These are phyloP conservation scores for Caligus rogercresseyi DNA, from an alignment of 1,140 invertebrate genomes.

Conservation along the genomic window DNA sequence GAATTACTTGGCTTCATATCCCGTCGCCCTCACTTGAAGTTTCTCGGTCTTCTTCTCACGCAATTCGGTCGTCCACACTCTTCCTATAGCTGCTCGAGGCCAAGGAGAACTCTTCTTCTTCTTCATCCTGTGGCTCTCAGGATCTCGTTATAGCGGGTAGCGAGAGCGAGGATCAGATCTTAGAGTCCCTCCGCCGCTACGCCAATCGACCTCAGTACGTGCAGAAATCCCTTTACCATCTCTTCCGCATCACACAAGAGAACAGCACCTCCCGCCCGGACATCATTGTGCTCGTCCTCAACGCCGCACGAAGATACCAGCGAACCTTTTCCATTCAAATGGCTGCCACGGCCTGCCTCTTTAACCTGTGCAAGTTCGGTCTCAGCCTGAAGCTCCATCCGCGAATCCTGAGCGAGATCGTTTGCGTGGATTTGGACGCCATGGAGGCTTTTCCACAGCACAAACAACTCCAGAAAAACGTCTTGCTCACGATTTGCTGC, in stretches of 20 bases:
- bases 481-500: constrained; percentile 52
- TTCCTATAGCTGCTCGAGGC: neutral
- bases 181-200: constrained; percentile 45
- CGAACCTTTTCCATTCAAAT: constrained; percentile 41
- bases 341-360: constrained; percentile 59
- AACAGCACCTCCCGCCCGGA: neutral
- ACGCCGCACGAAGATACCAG: neutral
- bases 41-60: neutral
- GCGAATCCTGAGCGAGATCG: constrained; percentile 42
- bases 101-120: neutral
- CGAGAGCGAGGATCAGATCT: constrained; percentile 41
- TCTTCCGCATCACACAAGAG: constrained; percentile 41
- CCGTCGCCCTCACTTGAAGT: neutral
- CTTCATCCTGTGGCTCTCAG: neutral
- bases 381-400: constrained; percentile 47
- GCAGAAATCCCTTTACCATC: constrained; percentile 49
- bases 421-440: constrained; percentile 27
- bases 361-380: constrained; percentile 54
- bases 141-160: constrained; percentile 40
- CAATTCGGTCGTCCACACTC: neutral
- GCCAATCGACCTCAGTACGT: constrained; percentile 41
- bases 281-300: neutral
- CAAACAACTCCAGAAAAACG: constrained; percentile 53
- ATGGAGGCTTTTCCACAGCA: constrained; percentile 19
- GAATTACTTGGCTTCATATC: neutral